phyloP scores from a whole-genome alignment of 1,140 invertebrate genomes.

The Polypedilum vanderplanki region DNA sequence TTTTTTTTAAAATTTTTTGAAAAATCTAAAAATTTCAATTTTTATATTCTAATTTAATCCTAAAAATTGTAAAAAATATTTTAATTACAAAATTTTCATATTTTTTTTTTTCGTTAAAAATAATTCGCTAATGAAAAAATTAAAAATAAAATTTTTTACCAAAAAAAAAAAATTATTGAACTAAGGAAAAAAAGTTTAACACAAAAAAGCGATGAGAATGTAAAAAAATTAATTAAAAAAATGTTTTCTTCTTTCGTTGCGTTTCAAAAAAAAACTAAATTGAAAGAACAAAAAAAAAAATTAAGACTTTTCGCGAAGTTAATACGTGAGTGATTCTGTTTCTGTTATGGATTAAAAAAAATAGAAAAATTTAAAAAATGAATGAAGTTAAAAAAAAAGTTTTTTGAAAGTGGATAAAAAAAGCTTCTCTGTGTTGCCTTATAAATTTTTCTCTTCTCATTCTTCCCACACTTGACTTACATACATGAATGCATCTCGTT shows the following conservation, averaged over 20 bases:
- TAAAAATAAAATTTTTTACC: background rate
- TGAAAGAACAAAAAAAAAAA: background rate
- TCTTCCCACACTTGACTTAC: background rate
- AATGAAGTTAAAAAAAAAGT: slow-evolving; percentile 14
- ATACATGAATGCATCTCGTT: background rate
- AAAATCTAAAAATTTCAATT: background rate
- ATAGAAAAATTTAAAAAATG: background rate
- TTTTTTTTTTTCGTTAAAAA: no score
- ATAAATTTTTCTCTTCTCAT: background rate
- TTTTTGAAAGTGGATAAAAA: background rate
- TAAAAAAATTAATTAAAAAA: background rate
- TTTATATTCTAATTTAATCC: background rate
- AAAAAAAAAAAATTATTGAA: background rate
- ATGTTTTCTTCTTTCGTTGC: background rate
- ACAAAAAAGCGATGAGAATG: background rate
- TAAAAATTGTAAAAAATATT: background rate
- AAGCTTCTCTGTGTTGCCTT: slow-evolving; percentile 14
- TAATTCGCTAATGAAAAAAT: background rate
- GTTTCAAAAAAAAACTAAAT: background rate
- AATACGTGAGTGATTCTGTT: background rate
- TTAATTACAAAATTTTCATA: no score
- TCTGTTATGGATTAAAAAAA: background rate
- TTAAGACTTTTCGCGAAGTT: slow-evolving; percentile 11
- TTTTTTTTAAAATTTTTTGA: no score
- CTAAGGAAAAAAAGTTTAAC: background rate